A percentile compares a stretch with the other conserved stretches of the same genome.
Conservation (phyloP, 1,140 invertebrate genomes). For the Zaprionus tsacasi region DNA sequence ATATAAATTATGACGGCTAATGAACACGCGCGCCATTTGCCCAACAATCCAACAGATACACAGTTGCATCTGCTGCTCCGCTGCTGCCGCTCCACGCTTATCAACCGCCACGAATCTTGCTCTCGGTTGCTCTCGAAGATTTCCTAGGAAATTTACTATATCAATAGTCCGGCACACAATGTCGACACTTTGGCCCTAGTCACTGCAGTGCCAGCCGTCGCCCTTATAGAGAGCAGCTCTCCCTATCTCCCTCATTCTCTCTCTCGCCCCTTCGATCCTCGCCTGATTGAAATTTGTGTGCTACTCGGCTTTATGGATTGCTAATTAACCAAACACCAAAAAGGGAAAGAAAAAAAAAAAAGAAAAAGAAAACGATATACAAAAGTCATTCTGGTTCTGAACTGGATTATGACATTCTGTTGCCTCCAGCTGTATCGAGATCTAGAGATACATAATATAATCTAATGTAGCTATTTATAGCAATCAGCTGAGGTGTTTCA, state of each 20-base stretch:
- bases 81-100: constrained; percentile 58
- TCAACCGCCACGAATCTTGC: constrained; percentile 71
- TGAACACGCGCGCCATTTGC: constrained; percentile 66
- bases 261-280: constrained; percentile 13
- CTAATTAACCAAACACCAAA: constrained; percentile 64
- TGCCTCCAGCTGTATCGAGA: not conserved
- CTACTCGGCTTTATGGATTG: constrained; percentile 73
- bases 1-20: constrained; percentile 79
- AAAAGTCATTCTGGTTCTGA: constrained; percentile 19
- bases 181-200: constrained; percentile 61
- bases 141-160: constrained; percentile 77
- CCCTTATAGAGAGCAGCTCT: not conserved
- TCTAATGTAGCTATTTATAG: constrained; percentile 12
- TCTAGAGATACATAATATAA: not conserved
- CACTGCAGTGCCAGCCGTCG: not conserved
- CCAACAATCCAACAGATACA: constrained; percentile 37
- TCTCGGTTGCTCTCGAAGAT: constrained; percentile 58
- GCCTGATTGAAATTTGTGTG: constrained; percentile 76
- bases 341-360: not conserved
- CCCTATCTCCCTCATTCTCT: not conserved
- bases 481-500: constrained; percentile 1
- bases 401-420: constrained; percentile 23
- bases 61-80: constrained; percentile 63
- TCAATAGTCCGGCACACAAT: constrained; percentile 68
- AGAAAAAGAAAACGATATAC: constrained; percentile 4